phyloP scores from a whole-genome alignment of 2,888 invertebrate genomes.

The Apodemia mormo region DNA sequence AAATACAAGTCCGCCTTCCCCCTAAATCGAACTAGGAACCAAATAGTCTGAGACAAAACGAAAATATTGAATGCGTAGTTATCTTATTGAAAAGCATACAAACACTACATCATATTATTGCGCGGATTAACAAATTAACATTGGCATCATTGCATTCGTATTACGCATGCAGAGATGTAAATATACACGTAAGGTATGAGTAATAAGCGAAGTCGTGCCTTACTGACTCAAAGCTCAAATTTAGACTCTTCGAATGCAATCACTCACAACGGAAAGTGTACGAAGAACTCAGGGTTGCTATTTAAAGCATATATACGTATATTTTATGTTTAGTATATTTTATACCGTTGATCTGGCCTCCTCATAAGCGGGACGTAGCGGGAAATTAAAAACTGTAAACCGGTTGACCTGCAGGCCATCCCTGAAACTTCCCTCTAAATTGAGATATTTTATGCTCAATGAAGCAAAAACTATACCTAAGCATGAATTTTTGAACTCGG shows the following conservation, averaged over 20 bases:
- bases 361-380: no score
- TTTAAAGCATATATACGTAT: neutral
- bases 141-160: conserved; percentile 20
- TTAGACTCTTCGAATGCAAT: conserved; percentile 18
- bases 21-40: no score
- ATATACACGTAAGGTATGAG: conserved; percentile 39
- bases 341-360: no score
- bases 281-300: conserved; percentile 7
- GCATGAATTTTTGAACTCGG: no score
- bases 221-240: conserved; percentile 44
- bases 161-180: conserved; percentile 36
- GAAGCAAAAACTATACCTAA: no score
- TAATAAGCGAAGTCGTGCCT: conserved; percentile 34
- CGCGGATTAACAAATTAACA: conserved; percentile 7
- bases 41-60: no score
- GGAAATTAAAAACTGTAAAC: no score
- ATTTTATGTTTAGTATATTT: no score
- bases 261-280: conserved; percentile 1
- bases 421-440: no score
- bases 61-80: neutral
- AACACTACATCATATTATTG: conserved; percentile 5
- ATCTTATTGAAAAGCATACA: neutral
- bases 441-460: no score
- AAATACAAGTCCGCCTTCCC: no score
- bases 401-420: no score